Evolutionary conservation across 1,140 invertebrate species (phyloP).

Genomic region (Venturia canescens): DNA sequence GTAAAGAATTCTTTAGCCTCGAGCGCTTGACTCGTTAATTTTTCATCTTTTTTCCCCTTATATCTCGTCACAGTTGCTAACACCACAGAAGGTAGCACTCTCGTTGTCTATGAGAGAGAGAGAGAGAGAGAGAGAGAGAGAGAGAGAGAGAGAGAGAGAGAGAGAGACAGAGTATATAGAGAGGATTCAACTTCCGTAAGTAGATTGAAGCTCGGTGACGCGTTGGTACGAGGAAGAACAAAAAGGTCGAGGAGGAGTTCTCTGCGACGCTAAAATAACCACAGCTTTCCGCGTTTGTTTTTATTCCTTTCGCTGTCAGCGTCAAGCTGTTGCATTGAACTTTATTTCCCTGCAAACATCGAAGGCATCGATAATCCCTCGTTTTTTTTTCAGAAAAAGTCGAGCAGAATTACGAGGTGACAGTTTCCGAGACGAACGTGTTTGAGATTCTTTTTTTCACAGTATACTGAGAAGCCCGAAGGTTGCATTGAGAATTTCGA

Average conservation of each 20-base stretch:
- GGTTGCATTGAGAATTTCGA: too few species aligned
- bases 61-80: background rate
- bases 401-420: too few species aligned
- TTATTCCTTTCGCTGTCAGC: background rate
- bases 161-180: too few species aligned
- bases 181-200: background rate
- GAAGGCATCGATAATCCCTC: too few species aligned
- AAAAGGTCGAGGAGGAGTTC: background rate
- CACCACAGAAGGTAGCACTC: background rate
- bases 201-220: background rate
- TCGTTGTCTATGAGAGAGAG: slow-evolving; percentile 6
- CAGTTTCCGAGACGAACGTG: too few species aligned
- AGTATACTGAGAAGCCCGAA: too few species aligned
- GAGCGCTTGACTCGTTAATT: slow-evolving; percentile 14
- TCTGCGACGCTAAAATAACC: background rate
- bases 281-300: background rate
- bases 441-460: too few species aligned
- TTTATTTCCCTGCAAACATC: background rate
- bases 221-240: background rate
- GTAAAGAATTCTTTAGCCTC: slow-evolving; percentile 10
- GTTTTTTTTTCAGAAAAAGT: background rate
- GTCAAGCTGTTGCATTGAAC: background rate
- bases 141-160: too few species aligned
- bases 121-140: too few species aligned
- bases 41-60: background rate